Evolutionary conservation across 1,140 invertebrate species (phyloP).

Genomic region (Rhizoglyphus robini): DNA sequence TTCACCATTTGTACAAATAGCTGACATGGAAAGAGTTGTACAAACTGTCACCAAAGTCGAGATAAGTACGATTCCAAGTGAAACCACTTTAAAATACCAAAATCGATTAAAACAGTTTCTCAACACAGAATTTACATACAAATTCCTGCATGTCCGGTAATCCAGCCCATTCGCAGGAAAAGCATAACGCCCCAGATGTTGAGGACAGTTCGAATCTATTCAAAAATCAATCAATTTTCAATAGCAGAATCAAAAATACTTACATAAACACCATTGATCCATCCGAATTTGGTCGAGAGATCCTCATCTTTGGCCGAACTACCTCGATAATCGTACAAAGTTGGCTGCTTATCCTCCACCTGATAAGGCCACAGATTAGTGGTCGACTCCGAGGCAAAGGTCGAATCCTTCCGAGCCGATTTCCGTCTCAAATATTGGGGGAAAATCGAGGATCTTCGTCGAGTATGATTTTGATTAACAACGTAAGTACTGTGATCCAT

Average conservation of each 20-base stretch:
- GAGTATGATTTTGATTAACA: too few species aligned
- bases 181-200: conserved; percentile 49
- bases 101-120: too few species aligned
- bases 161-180: conserved; percentile 34
- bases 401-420: conserved; percentile 15
- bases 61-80: conserved; percentile 58
- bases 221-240: too few species aligned
- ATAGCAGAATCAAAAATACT: too few species aligned
- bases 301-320: background rate
- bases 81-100: too few species aligned
- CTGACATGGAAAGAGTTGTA: conserved; percentile 87
- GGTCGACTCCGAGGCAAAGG: conserved; percentile 17
- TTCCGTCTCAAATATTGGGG: conserved; percentile 11
- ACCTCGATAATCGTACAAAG: conserved; percentile 1
- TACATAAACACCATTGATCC: conserved; percentile 40
- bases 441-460: conserved; percentile 1
- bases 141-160: conserved; percentile 20
- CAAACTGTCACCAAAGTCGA: conserved; percentile 80
- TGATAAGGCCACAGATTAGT: conserved; percentile 9
- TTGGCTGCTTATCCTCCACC: conserved; percentile 8
- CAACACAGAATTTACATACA: conserved; percentile 23
- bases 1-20: conserved; percentile 95
- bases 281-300: conserved; percentile 38
- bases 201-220: conserved; percentile 42
- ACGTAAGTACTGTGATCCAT: too few species aligned